Base-by-base conservation (phyloP, 2,888 invertebrate species). In the Lithophane socia region DNA sequence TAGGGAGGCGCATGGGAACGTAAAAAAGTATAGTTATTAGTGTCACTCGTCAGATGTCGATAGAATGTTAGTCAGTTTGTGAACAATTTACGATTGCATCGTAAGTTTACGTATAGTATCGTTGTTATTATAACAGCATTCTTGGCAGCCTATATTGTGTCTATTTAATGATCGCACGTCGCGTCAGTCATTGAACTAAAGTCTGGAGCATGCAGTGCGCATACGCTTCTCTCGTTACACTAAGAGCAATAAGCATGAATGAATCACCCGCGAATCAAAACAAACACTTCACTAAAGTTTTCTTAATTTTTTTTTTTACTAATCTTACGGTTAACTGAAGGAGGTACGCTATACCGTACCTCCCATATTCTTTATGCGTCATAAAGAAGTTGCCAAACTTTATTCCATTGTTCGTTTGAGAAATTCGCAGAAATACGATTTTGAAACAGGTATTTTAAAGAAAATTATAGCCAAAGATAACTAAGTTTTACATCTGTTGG, bases 151-250 rank as follows among this genome's bases (percentile, higher is more conserved):
- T 84, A 85, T 89, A 88, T 82, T 87, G 89, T 87, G 77, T 88
- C 83, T 88, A 88, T 89, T 86, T 89, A 89, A 88, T 88, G 89
- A 73, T 76, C 83, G 82, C 73, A 81, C 80, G 82, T 83, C 85
- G 84, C 83, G 73, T 86, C 89, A 88, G 89, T 89, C 87, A 87
- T 85, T 89, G 89, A 88, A 87, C 89, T 83, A 84, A 87, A 85
- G 83, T 75, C 69, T 86, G 87, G 79, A 80, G 74, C 68, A 75
- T 88, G 87, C 84, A 88, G 72, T 78, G 75, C 80, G 76, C 79
- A 76, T 81, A 80, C 77, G 82, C 69, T 78, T 73, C 81, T 78
- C 78, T 79, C 82, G 79, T 79, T 83, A 86, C 78, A 85, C 71
- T 71, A 63, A 77, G 83, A 83, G 86, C 77, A 82, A 80, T 68